Conservation (phyloP, 2,113 vertebrate genomes). For the Microcebus ravelobensis region DNA sequence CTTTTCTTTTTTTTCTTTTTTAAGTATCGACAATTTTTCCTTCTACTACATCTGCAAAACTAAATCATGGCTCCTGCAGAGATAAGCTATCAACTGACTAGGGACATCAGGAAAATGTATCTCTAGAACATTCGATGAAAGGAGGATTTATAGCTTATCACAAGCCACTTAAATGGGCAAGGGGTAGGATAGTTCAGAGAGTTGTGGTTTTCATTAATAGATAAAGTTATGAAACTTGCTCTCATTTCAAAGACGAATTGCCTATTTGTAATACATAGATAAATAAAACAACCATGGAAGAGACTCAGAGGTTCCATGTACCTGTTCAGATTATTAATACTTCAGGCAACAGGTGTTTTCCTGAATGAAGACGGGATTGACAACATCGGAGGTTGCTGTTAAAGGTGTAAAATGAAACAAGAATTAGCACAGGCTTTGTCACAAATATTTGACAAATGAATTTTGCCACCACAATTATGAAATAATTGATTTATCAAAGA, state of each 20-base stretch:
- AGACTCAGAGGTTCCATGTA: background rate
- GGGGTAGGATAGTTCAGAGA: constrained; percentile 32
- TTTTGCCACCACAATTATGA: constrained; percentile 22
- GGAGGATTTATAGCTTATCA: constrained; percentile 59
- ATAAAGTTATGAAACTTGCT: constrained; percentile 63
- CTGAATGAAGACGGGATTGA: background rate
- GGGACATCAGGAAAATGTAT: constrained; percentile 36
- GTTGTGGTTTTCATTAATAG: constrained; percentile 72
- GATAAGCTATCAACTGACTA: constrained; percentile 30
- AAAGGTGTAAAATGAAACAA: background rate
- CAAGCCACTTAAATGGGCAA: constrained; percentile 56
- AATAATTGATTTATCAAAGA: background rate
- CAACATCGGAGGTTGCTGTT: background rate
- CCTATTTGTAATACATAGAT: constrained; percentile 65
- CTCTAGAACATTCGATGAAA: constrained; percentile 65
- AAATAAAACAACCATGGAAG: constrained; percentile 57
- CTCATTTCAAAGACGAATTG: constrained; percentile 70
- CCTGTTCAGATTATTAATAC: background rate
- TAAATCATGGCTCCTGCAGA: background rate
- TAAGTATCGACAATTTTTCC: constrained; percentile 47
- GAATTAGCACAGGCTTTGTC: background rate
- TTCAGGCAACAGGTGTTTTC: background rate
- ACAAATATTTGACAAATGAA: background rate
- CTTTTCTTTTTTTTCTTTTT: background rate
- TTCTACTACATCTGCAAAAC: constrained; percentile 51